Evolutionary conservation across 1,140 invertebrate species (phyloP).

Genomic region (Spodoptera frugiperda): DNA sequence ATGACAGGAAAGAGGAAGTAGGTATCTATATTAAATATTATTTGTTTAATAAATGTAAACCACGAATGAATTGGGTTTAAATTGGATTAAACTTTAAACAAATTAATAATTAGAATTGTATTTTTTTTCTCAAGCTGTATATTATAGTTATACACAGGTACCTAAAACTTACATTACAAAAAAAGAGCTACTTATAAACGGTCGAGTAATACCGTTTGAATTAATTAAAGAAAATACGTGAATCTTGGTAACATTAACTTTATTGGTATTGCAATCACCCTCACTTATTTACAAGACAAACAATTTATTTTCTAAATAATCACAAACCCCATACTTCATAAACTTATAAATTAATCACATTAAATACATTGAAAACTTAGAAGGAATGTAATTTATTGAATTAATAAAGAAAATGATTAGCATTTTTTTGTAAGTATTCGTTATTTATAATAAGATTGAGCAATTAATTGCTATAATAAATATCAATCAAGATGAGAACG

Average conservation of each 20-base stretch:
- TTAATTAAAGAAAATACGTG: not conserved
- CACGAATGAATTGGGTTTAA: no score
- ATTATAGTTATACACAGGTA: no score
- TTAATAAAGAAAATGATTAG: not conserved
- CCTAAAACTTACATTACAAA: no score
- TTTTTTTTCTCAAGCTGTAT: no score
- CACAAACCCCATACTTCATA: slow-evolving; percentile 6
- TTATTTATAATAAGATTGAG: slow-evolving; percentile 10
- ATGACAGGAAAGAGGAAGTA: not conserved
- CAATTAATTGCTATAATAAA: slow-evolving; percentile 7
- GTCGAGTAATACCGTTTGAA: no score
- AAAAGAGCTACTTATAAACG: no score
- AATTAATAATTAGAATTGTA: no score
- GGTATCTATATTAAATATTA: not conserved
- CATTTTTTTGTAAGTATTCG: not conserved
- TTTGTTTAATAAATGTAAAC: no score
- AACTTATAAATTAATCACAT: not conserved
- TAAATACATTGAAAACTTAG: slow-evolving; percentile 6
- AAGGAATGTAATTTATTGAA: slow-evolving; percentile 30
- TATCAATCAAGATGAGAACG: no score
- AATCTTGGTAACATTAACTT: slow-evolving; percentile 19
- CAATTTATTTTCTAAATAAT: no score
- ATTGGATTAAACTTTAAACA: not conserved
- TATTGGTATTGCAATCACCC: slow-evolving; percentile 18
- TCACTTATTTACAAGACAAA: slow-evolving; percentile 15